These are phyloP conservation scores for Pocillopora meandrina DNA, from an alignment of 92 coral and sea anemone genomes.

Conservation along the genomic window DNA sequence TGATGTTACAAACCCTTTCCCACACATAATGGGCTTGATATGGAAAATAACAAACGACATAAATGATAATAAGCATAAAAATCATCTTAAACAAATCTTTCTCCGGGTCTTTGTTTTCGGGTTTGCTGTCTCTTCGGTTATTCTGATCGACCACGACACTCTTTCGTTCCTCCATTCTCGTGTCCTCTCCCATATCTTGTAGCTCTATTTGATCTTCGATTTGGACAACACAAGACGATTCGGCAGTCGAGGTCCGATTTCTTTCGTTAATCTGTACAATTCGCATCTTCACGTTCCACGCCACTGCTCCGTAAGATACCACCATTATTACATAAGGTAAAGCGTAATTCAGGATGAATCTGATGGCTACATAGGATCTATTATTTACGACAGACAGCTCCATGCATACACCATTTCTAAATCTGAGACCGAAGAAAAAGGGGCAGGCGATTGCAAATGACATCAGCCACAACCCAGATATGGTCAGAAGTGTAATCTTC, in stretches of 20 bases:
- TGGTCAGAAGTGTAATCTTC: constrained; percentile 7
- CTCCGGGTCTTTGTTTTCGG: constrained; percentile 34
- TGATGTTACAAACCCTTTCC: constrained; percentile 30
- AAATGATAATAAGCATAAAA: constrained; percentile 41
- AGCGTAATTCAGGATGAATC: constrained; percentile 43
- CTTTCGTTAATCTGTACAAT: background rate
- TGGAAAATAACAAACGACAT: constrained; percentile 56
- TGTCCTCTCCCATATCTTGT: background rate
- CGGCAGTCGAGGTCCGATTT: background rate
- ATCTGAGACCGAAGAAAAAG: constrained; percentile 30
- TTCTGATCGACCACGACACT: background rate
- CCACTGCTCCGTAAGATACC: constrained; percentile 62
- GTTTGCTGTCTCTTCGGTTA: constrained; percentile 8
- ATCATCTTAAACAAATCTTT: constrained; percentile 64
- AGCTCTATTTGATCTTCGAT: constrained; percentile 2
- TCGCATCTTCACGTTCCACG: constrained; percentile 18
- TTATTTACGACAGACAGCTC: background rate
- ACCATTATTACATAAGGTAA: constrained; percentile 57
- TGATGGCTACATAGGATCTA: constrained; percentile 6
- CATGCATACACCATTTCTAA: background rate
- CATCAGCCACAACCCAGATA: constrained; percentile 49
- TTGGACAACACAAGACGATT: constrained; percentile 4
- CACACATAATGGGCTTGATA: constrained; percentile 53
- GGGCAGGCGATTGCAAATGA: constrained; percentile 44
- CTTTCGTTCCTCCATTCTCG: background rate